Base-by-base conservation (phyloP, 2,113 vertebrate species). In the Donacobius atricapilla region DNA sequence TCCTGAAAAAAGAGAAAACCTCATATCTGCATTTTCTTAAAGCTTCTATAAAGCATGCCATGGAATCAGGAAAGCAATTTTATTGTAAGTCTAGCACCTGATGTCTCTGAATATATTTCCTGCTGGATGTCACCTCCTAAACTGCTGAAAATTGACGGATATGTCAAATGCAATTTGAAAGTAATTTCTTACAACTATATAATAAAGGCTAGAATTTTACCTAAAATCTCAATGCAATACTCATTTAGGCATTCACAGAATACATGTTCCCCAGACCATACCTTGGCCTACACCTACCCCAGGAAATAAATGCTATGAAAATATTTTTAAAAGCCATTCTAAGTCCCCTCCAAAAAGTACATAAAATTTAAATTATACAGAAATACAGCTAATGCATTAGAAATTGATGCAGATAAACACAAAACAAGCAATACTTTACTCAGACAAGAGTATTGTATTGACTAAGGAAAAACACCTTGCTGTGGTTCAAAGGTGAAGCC, bases 161-260 rank as follows among this genome's bases (percentile, higher is more conserved):
- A 69, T 51, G 44, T 70, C 78, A 83, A 53, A 83, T 27, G 44
- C 20, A 90, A 66, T 89, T 81, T 77, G n/a, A 90, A 93, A 93
- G 17, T 40, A 71, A 83, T 81, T 94, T 80, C 31, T 83, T 78
- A 89, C 5, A 88, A 85, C 77, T 93, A 66, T 20, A 33, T 69
- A 87, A 80, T 39, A 47, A 83, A 81, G 27, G 57, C 47, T 89
- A 51, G n/a, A 86, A 83, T 93, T 93, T 81, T 33, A 83, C 68
- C 68, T 86, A 86, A 94, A 80, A 35, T 39, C 37, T 68, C 51
- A 70, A 8, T 86, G 58, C 30, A 93, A 37, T 64, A 28, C 22
- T 81, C 30, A 68, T 73, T 88, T 80, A 73, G 54, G 40, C n/a
- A 76, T 68, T 83, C 42, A 69, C 8, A 69, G 66, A 40, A 57